Base-by-base conservation (phyloP, 1,140 invertebrate species). In the Drosophila tristis region DNA sequence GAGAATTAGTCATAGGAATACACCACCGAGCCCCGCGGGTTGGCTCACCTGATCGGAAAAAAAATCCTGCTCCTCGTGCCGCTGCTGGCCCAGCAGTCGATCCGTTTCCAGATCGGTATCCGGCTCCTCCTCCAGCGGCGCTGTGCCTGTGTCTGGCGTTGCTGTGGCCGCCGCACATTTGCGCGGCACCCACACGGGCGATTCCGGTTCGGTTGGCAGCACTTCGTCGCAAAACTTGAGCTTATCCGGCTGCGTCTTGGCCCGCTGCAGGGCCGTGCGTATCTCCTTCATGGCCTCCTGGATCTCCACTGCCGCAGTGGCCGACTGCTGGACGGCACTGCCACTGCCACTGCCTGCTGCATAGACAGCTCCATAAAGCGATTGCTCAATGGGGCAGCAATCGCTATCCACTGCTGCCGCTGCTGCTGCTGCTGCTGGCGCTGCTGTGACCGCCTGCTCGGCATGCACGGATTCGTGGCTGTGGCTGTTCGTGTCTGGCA, bases 71-170 rank as follows among this genome's bases (percentile, higher is more conserved):
- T 98, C 97, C 71, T 97, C 96, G 13, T 96, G 96, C 72, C 96
- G 93, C 87, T 98, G 97, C 91, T 98, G 96, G 5, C 97, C 97
- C 16, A 98, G 94, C 47, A 98, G 92, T 75, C 97, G 93, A 92
- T 98, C 97, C 15, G 97, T 98, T 93, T 98, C 97, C 62, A 97
- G 93, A 91, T 97, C 97, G 0, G 97, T 97, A 78, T 97, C 96
- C 4, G 96, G 95, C 92, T 97, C 96, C 84, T 97, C 96, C 93
- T 92, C 91, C 35, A 1, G 35, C 5, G 89, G 79, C 0, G 50
- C 16, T 5, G 74, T 47, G 20, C 43, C 47, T 2, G 49, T 20
- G 20, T 0, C 23, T 3, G 4, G 43, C 1, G 47, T 45, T 16
- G 23, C 26, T 2, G 57, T 53, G 0, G 65, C n/a, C 2, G 63